These are phyloP conservation scores for Anagrus nilaparvatae DNA, from an alignment of 1,140 invertebrate species.

Conservation along the genomic window DNA sequence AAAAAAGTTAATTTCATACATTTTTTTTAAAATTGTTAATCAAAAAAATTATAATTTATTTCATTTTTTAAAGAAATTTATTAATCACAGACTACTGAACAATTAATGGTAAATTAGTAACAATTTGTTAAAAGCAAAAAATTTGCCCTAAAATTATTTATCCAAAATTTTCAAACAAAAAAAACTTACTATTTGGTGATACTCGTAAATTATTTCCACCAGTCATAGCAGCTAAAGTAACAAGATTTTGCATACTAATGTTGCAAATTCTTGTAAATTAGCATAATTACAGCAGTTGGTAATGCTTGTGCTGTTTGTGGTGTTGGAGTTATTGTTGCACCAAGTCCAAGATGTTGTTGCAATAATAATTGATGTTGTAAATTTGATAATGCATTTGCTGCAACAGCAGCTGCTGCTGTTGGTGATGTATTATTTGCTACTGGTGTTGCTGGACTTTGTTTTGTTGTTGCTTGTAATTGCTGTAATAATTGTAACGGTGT, in stretches of 20 bases:
- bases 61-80: too few species aligned
- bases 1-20: too few species aligned
- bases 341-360: conserved; percentile 59
- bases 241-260: conserved; percentile 79
- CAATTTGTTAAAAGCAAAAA: too few species aligned
- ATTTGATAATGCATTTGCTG: conserved; percentile 32
- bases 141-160: too few species aligned
- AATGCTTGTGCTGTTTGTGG: conserved; percentile 26
- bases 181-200: conserved; percentile 48
- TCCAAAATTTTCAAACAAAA: too few species aligned
- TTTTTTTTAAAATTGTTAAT: too few species aligned
- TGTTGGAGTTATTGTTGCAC: conserved; percentile 34
- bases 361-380: conserved; percentile 45
- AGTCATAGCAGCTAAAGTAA: conserved; percentile 78
- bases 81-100: too few species aligned
- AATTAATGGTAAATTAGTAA: too few species aligned
- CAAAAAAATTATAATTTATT: too few species aligned
- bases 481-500: conserved; percentile 65
- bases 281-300: conserved; percentile 40
- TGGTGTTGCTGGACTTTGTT: conserved; percentile 45
- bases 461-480: conserved; percentile 62
- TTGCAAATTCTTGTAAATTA: conserved; percentile 53
- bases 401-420: too few species aligned
- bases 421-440: conserved; percentile 51
- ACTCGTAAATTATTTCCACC: conserved; percentile 47